A percentile compares a stretch with the other conserved stretches of the same genome.
Evolutionary conservation across 2,888 invertebrate species (phyloP).

Genomic region (Cerceris ruficornis): DNA sequence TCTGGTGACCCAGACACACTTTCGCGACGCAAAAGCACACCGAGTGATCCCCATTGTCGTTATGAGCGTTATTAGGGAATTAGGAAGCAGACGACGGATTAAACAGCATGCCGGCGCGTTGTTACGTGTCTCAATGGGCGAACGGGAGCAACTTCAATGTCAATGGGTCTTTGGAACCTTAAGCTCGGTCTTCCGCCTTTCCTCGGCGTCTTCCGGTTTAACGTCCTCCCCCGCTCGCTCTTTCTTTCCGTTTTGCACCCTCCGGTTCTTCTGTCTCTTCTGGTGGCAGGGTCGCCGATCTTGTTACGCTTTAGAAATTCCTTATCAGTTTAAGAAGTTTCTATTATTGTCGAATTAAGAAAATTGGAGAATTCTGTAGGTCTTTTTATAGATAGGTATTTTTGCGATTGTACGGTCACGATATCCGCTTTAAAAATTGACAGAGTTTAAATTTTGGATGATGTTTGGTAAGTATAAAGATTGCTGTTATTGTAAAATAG

Average conservation of each 20-base stretch:
- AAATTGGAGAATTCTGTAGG: too few relatives aligned
- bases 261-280: not conserved
- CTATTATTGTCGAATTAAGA: too few relatives aligned
- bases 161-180: constrained; percentile 70
- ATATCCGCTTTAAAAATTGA: too few relatives aligned
- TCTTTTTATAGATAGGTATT: too few relatives aligned
- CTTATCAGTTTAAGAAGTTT: too few relatives aligned
- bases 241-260: constrained; percentile 39
- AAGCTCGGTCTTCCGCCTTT: constrained; percentile 75
- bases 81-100: constrained; percentile 65
- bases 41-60: constrained; percentile 55
- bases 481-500: too few relatives aligned
- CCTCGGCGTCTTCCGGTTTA: constrained; percentile 75
- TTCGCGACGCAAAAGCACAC: constrained; percentile 12
- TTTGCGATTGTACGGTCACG: too few relatives aligned
- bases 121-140: constrained; percentile 63
- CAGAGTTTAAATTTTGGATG: too few relatives aligned
- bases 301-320: not conserved
- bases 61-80: constrained; percentile 71
- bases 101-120: constrained; percentile 49
- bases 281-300: not conserved
- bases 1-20: constrained; percentile 37
- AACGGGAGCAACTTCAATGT: constrained; percentile 55
- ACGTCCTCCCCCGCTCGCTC: constrained; percentile 49
- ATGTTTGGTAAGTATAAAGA: too few relatives aligned